Evolutionary conservation across 2,797 vertebrate genomes (phyloP), one percentile per base, ranked within the genome.

Genomic region (Poeciliopsis presidionis): DNA sequence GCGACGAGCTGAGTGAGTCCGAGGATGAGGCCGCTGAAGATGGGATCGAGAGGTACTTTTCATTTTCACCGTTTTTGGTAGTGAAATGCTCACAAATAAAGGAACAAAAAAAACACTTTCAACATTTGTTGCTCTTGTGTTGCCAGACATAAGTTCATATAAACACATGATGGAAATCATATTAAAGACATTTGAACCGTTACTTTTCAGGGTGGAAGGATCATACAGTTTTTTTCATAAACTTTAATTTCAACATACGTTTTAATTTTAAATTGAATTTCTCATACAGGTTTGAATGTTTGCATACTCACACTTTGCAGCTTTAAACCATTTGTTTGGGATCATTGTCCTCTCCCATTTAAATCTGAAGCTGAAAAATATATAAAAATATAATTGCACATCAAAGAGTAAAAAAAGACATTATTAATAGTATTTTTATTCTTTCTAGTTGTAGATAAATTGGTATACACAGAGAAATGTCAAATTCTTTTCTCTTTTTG

Each of bases 1-100:
- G 92, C 4, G 96, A 95, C 65, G 94, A 94, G 79, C 84, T 96
- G 81, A 96, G 94, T 85, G 83, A 88, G 47, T 98, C 97, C 16
- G 97, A 97, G 80, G 96, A 96, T 25, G 95, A 96, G n/a, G 92
- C 90, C 5, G 89, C 90, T 55, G 87, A 80, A 72, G 73, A 67
- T 0, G 59, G 46, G 65, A 22, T 51, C 5, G 69, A 89, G 86
- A 87, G 91, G 93, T 95, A 90, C 14, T 1, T 30, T 41, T 41
- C 2, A 2, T 25, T 41, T 67, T 67, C 1, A 39, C 20, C 1
- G 33, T 63, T 3, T n/a, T 28, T 28, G 25, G 5, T 14, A 13
- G n/a, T 7, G 16, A 46, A 45, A 69, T 43, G 41, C 20, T 5
- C 25, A 14, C 2, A 69, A 28, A 46, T 8, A 13, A n/a, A 22